phyloP scores from a whole-genome alignment of 2,797 vertebrate genomes.

The Myripristis jacobus region DNA sequence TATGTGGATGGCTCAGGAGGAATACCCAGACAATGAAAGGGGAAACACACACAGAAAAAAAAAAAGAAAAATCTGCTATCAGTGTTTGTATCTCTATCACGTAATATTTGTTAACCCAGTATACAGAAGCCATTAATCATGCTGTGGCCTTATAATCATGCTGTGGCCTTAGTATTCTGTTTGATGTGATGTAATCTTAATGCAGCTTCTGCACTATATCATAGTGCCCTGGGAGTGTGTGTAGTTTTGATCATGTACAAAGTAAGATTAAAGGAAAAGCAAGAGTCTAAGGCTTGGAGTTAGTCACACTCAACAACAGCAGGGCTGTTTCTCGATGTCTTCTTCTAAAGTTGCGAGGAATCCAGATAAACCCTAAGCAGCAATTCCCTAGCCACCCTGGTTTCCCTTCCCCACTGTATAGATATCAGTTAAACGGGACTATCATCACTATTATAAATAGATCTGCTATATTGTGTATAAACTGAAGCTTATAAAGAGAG shows the following conservation, averaged over 20 bases:
- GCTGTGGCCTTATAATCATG: slow-evolving; percentile 74
- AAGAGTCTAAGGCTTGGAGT: slow-evolving; percentile 59
- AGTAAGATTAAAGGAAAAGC: slow-evolving; percentile 72
- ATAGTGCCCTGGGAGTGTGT: slow-evolving; percentile 54
- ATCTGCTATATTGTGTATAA: slow-evolving; percentile 36
- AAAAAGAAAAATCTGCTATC: slow-evolving; percentile 28
- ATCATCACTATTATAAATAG: slow-evolving; percentile 60
- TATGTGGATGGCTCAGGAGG: slow-evolving; percentile 43
- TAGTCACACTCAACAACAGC: slow-evolving; percentile 63
- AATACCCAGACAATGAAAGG: slow-evolving; percentile 44
- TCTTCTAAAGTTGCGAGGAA: slow-evolving; percentile 36
- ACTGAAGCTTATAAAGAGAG: slow-evolving; percentile 38
- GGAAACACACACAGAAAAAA: not conserved
- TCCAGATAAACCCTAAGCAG: slow-evolving; percentile 37
- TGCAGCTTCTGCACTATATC: slow-evolving; percentile 60
- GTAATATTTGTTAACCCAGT: slow-evolving; percentile 66
- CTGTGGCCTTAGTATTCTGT: slow-evolving; percentile 78
- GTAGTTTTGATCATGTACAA: slow-evolving; percentile 65
- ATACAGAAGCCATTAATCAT: slow-evolving; percentile 79
- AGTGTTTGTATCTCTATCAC: slow-evolving; percentile 67
- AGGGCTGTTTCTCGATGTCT: slow-evolving; percentile 43
- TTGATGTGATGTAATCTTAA: slow-evolving; percentile 76
- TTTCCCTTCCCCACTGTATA: slow-evolving; percentile 35
- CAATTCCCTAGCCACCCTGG: slow-evolving; percentile 43
- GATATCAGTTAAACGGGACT: slow-evolving; percentile 60